These are phyloP conservation scores for Furcifer pardalis DNA, from an alignment of 2,797 vertebrate species.

Conservation along the genomic window DNA sequence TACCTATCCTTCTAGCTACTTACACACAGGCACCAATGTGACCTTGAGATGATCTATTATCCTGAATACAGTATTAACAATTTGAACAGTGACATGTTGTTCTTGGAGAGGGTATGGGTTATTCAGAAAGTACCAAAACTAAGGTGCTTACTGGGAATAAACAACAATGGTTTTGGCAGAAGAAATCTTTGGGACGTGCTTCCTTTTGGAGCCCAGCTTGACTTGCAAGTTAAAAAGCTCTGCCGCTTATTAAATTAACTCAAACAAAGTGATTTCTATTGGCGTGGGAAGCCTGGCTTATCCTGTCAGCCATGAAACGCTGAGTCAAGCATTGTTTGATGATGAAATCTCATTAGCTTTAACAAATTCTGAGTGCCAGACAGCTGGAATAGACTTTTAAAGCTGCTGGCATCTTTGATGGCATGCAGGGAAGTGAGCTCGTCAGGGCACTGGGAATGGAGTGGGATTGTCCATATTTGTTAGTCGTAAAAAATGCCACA, in stretches of 20 bases:
- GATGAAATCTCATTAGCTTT: slow-evolving; percentile 21
- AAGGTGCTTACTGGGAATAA: not conserved
- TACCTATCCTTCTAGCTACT: not conserved
- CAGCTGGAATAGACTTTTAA: not conserved
- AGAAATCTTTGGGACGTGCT: not conserved
- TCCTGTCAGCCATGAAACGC: not conserved
- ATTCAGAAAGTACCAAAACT: not conserved
- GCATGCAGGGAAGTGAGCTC: not conserved
- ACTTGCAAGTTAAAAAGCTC: not conserved
- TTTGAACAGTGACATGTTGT: not conserved
- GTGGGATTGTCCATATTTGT: not conserved
- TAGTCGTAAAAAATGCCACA: not conserved
- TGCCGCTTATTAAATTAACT: not conserved
- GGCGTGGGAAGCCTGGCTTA: not conserved
- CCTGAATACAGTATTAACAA: not conserved
- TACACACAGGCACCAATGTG: not conserved
- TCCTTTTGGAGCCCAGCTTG: not conserved
- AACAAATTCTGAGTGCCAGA: not conserved
- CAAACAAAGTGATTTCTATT: not conserved
- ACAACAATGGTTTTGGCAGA: not conserved
- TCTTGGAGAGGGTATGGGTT: too few species aligned
- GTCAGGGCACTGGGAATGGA: slow-evolving; percentile 6
- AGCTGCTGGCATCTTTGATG: not conserved
- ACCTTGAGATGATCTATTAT: not conserved
- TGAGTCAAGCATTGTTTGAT: slow-evolving; percentile 11